phyloP scores from a whole-genome alignment of 2,888 invertebrate species.

The Tetrapedia diversipes region DNA sequence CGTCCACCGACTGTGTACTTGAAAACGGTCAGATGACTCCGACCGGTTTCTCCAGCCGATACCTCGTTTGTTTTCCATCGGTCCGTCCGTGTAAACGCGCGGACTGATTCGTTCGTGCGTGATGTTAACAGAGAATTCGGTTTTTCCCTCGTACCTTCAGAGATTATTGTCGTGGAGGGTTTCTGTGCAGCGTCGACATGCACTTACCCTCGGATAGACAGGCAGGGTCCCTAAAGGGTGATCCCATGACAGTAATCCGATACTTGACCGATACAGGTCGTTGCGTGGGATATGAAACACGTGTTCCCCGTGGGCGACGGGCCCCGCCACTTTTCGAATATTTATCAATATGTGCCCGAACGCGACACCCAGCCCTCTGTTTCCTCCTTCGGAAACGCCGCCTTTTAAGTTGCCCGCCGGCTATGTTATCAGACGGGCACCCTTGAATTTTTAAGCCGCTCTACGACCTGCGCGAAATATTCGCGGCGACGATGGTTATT shows the following conservation, averaged over 20 bases:
- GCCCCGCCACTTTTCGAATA: constrained; percentile 59
- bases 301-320: constrained; percentile 65
- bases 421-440: neutral
- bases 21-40: neutral
- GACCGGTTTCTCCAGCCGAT: neutral
- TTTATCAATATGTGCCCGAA: constrained; percentile 54
- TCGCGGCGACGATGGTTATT: too few species aligned
- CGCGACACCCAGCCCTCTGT: constrained; percentile 15
- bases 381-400: neutral
- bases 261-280: constrained; percentile 70
- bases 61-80: constrained; percentile 30
- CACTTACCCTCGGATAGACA: constrained; percentile 64
- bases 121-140: constrained; percentile 59
- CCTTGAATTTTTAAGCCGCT: constrained; percentile 1
- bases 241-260: constrained; percentile 75
- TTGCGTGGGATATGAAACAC: constrained; percentile 71
- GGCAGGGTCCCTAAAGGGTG: constrained; percentile 69
- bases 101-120: constrained; percentile 46
- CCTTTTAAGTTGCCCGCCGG: constrained; percentile 18
- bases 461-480: too few species aligned
- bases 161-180: constrained; percentile 69
- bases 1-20: neutral
- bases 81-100: constrained; percentile 27
- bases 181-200: constrained; percentile 70
- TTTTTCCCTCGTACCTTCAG: constrained; percentile 62